Evolutionary conservation across 2,888 invertebrate genomes (phyloP).

Genomic region (Hydraecia micacea): DNA sequence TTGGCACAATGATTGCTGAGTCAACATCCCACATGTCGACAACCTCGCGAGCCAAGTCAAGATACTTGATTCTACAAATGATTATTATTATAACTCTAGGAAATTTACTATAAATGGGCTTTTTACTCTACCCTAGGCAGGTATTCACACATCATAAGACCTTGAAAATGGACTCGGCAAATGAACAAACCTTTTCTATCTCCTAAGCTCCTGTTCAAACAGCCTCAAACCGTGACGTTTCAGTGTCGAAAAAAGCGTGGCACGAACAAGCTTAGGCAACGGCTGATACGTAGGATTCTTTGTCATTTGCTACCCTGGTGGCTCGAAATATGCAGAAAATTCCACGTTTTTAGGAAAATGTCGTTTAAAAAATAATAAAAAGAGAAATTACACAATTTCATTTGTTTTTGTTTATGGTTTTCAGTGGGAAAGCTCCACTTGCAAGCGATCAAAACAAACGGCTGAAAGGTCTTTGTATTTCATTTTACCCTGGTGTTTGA

Average conservation of each 20-base stretch:
- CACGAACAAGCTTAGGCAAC: conserved; percentile 23
- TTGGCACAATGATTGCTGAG: too few relatives aligned
- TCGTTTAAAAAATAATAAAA: conserved; percentile 68
- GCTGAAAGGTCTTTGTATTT: conserved; percentile 36
- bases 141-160: neutral
- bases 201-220: conserved; percentile 73
- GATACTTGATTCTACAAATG: neutral
- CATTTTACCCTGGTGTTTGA: conserved; percentile 64
- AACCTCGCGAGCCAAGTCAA: too few relatives aligned
- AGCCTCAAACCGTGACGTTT: conserved; percentile 75
- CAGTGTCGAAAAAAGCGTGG: conserved; percentile 51
- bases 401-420: conserved; percentile 32
- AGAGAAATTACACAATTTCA: conserved; percentile 56
- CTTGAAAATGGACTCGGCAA: conserved; percentile 15
- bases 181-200: neutral
- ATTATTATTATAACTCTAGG: neutral
- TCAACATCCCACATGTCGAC: too few relatives aligned
- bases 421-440: conserved; percentile 3
- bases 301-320: conserved; percentile 73
- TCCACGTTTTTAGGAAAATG: conserved; percentile 83
- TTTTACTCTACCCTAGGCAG: neutral
- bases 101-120: neutral
- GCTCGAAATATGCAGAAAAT: conserved; percentile 88
- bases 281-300: conserved; percentile 46
- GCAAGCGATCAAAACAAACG: conserved; percentile 12